phyloP scores from a whole-genome alignment of 2,797 vertebrate species.

The Kryptopterus vitreolus region DNA sequence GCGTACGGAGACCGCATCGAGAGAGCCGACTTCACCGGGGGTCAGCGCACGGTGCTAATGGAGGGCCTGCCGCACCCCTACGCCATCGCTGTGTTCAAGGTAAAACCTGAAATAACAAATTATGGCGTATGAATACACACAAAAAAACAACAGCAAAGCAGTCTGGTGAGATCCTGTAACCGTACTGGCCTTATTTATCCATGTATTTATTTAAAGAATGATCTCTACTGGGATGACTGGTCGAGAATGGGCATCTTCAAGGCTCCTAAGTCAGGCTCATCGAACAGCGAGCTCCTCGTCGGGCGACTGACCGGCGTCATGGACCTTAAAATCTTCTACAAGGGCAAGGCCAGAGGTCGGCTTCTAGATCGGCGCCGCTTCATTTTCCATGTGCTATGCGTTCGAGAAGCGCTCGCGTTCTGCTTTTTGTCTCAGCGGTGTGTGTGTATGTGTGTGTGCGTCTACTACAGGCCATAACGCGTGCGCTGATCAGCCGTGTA shows the following conservation, averaged over 20 bases:
- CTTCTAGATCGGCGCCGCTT: neutral
- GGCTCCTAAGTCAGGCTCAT: conserved; percentile 85
- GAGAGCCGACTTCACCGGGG: conserved; percentile 82
- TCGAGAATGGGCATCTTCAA: conserved; percentile 95
- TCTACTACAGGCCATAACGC: conserved; percentile 80
- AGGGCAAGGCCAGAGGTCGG: conserved; percentile 86
- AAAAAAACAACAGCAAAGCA: too few species aligned
- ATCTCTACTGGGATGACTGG: conserved; percentile 99
- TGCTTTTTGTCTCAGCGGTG: neutral
- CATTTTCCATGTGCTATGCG: neutral
- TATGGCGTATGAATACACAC: too few species aligned
- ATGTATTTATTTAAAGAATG: conserved; percentile 85
- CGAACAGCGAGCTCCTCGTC: conserved; percentile 82
- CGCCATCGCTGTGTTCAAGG: conserved; percentile 96
- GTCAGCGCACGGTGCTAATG: conserved; percentile 84
- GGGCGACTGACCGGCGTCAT: conserved; percentile 91
- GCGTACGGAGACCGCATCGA: conserved; percentile 96
- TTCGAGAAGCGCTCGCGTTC: neutral
- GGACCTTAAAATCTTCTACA: conserved; percentile 98
- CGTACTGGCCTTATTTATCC: conserved; percentile 7
- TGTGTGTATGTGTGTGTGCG: conserved; percentile 6
- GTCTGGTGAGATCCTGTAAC: too few species aligned
- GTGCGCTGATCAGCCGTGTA: conserved; percentile 85
- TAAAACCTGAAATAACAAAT: too few species aligned
- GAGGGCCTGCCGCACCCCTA: conserved; percentile 95